Evolutionary conservation across 1,140 invertebrate species (phyloP).

Genomic region (Oreohelix idahoensis): DNA sequence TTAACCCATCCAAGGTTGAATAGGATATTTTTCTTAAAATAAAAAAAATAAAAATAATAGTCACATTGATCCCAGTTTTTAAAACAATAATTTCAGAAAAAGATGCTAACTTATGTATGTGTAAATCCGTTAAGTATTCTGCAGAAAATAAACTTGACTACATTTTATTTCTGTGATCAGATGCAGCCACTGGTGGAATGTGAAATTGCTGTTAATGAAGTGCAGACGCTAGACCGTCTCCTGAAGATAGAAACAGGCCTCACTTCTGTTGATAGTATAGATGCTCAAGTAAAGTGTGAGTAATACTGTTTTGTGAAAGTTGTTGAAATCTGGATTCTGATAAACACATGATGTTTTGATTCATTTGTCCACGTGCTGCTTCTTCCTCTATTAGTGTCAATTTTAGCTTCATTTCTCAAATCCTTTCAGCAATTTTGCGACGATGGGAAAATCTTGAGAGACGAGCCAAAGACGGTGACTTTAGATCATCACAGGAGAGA

Average conservation of each 20-base stretch:
- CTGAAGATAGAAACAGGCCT: slow-evolving; percentile 83
- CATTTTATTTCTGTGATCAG: too few relatives aligned
- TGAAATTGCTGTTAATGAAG: slow-evolving; percentile 83
- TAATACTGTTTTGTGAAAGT: background rate
- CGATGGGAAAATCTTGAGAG: slow-evolving; percentile 41
- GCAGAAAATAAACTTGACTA: too few relatives aligned
- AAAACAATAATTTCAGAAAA: too few relatives aligned
- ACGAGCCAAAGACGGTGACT: background rate
- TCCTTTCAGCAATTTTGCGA: slow-evolving; percentile 25
- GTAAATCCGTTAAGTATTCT: too few relatives aligned
- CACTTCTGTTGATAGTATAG: slow-evolving; percentile 79
- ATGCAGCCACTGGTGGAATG: slow-evolving; percentile 81
- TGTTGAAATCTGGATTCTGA: background rate
- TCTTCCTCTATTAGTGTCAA: background rate
- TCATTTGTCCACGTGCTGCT: background rate
- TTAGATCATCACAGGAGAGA: slow-evolving; percentile 69
- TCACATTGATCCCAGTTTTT: too few relatives aligned
- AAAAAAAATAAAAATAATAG: too few relatives aligned
- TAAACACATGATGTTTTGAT: background rate
- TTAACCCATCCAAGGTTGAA: too few relatives aligned
- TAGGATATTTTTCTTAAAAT: too few relatives aligned
- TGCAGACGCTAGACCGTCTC: slow-evolving; percentile 83
- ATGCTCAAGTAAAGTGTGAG: slow-evolving; percentile 77
- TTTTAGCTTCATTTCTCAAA: background rate
- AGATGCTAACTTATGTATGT: too few relatives aligned